Evolutionary conservation across 2,797 vertebrate genomes (phyloP), one percentile per base, ranked within the genome.

Genomic region (Natrix natrix): DNA sequence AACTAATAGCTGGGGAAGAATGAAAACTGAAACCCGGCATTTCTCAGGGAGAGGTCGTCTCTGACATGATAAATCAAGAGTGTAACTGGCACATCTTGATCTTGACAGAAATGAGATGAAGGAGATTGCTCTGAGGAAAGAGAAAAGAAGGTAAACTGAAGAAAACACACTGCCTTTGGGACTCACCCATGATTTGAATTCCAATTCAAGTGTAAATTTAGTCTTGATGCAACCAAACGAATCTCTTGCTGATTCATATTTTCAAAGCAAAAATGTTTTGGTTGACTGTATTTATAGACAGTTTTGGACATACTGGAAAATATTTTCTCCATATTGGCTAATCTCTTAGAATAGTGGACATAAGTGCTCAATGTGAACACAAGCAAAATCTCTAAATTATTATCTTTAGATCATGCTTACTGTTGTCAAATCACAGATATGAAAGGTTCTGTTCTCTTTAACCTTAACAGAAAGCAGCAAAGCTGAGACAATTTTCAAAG

Each of bases 11-110:
- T 93, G 74, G 86, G 94, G 93, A 94, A 96, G 86, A 59, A 61
- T 96, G 91, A 96, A 97, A 97, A 92, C 93, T 94, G 95, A 97
- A 97, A 95, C 94, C 93, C 74, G 94, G 91, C 94, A 94, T 95
- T 96, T 96, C 94, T 93, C 92, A 90, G 63, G 78, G 32, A 94
- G 93, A 95, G 94, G 92, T 95, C 94, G 96, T 89, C 86, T 95
- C 69, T 91, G 93, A 92, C 87, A 89, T 90, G 92, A 87, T 28
- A 90, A 95, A 95, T 94, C 91, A 95, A 32, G 0, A 24, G 92
- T 89, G 83, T 69, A 95, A 95, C 93, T 89, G 54, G 92, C 90
- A 95, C 90, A 59, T 95, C 78, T 93, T 90, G 91, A 88, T 92
- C 74, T 92, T 92, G 74, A 91, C 94, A 94, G 86, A 56, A 88